Evolutionary conservation across 2,113 vertebrate species (phyloP).

Genomic region (Eulemur rufifrons): DNA sequence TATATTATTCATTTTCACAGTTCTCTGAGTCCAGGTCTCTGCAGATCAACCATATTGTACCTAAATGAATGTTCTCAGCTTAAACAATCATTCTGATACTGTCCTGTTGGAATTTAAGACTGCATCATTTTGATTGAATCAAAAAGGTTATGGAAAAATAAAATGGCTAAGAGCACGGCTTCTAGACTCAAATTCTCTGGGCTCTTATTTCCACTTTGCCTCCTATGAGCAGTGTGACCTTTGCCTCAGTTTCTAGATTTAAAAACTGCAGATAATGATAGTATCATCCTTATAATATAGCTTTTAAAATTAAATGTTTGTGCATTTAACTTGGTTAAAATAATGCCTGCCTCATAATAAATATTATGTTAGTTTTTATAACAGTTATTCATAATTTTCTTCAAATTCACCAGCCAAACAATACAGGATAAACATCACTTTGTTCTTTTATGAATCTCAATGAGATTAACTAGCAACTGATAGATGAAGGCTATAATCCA

Average conservation of each 20-base stretch:
- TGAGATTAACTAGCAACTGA: background rate
- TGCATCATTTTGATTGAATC: background rate
- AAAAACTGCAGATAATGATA: background rate
- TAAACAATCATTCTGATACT: background rate
- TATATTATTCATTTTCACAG: background rate
- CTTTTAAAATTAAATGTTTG: background rate
- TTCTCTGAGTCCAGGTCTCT: background rate
- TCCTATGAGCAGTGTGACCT: background rate
- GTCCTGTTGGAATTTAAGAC: background rate
- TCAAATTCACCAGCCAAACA: background rate
- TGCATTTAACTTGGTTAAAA: background rate
- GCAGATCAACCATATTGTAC: background rate
- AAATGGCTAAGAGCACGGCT: background rate
- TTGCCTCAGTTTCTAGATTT: background rate
- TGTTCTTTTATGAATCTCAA: background rate
- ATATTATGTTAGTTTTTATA: background rate
- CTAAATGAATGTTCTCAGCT: background rate
- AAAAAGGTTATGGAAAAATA: background rate
- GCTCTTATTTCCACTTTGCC: background rate
- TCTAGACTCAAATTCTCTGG: background rate
- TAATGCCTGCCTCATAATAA: background rate
- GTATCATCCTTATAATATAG: background rate
- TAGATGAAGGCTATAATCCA: background rate
- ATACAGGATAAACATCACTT: background rate
- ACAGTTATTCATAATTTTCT: background rate